Conservation (phyloP, 2,888 invertebrate genomes). For the Aphrophora alni region DNA sequence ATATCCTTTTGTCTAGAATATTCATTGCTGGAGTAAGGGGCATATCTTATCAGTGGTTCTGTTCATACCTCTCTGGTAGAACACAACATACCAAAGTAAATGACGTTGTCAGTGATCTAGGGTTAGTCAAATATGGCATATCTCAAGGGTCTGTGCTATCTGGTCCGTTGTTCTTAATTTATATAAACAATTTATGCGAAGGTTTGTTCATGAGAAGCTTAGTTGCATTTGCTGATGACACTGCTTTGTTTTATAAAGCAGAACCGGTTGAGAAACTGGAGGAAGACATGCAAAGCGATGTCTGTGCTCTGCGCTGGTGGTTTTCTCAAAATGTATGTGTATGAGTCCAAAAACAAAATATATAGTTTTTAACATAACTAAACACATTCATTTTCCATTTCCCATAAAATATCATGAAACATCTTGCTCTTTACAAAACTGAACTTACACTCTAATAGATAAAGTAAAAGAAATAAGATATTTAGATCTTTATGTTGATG, state of each 20-base stretch:
- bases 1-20: no score
- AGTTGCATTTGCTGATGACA: not conserved
- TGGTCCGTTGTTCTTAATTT: not conserved
- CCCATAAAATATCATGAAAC: not conserved
- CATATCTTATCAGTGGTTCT: no score
- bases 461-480: not conserved
- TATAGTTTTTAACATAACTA: not conserved
- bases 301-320: not conserved
- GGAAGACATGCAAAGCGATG: not conserved
- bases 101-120: not conserved
- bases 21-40: no score
- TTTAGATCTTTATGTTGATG: not conserved
- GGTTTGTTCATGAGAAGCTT: not conserved
- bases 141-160: not conserved
- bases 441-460: not conserved
- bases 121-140: not conserved
- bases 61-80: not conserved
- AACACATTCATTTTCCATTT: no score
- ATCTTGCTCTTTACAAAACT: not conserved
- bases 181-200: not conserved
- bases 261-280: not conserved
- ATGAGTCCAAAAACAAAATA: constrained; percentile 6
- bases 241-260: not conserved
- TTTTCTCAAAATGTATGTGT: not conserved
- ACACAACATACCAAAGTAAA: not conserved